Percentiles rank a stretch among this genome's conserved stretches.
phyloP scores from a whole-genome alignment of 1,140 invertebrate genomes.

The Anagrus nilaparvatae region DNA sequence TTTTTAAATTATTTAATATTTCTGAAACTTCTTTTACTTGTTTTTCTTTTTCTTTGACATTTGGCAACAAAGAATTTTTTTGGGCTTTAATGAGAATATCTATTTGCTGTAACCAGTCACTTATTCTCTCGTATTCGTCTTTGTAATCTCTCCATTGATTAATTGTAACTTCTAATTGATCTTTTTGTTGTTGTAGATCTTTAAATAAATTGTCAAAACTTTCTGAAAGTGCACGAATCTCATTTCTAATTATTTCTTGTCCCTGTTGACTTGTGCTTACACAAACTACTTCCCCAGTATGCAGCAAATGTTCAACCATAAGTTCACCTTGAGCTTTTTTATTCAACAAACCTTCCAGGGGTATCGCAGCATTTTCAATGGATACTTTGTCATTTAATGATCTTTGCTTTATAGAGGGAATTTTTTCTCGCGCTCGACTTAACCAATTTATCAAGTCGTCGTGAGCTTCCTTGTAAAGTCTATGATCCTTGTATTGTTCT shows the following conservation, averaged over 20 bases:
- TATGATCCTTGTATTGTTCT: slow-evolving; percentile 78
- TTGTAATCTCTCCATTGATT: slow-evolving; percentile 82
- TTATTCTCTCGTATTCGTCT: slow-evolving; percentile 82
- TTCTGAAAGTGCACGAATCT: slow-evolving; percentile 72
- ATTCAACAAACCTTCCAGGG: slow-evolving; percentile 75
- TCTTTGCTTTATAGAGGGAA: slow-evolving; percentile 75
- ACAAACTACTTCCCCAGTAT: slow-evolving; percentile 75
- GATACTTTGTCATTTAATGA: slow-evolving; percentile 77
- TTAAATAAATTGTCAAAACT: slow-evolving; percentile 77
- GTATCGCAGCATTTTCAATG: slow-evolving; percentile 77
- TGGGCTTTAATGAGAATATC: slow-evolving; percentile 86
- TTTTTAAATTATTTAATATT: slow-evolving; percentile 62
- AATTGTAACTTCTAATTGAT: slow-evolving; percentile 70
- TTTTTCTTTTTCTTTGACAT: slow-evolving; percentile 73
- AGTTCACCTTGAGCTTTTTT: slow-evolving; percentile 85
- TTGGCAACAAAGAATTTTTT: slow-evolving; percentile 72
- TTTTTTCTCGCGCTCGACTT: slow-evolving; percentile 74
- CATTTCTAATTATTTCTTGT: slow-evolving; percentile 70
- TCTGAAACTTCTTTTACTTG: slow-evolving; percentile 72
- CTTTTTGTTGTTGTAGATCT: slow-evolving; percentile 77
- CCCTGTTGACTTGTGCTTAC: slow-evolving; percentile 70
- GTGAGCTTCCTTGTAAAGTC: slow-evolving; percentile 78
- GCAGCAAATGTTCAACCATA: slow-evolving; percentile 74
- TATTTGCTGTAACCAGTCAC: slow-evolving; percentile 89
- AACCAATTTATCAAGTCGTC: slow-evolving; percentile 81